phyloP scores from a whole-genome alignment of 2,888 invertebrate species.

The Aporophyla lueneburgensis region DNA sequence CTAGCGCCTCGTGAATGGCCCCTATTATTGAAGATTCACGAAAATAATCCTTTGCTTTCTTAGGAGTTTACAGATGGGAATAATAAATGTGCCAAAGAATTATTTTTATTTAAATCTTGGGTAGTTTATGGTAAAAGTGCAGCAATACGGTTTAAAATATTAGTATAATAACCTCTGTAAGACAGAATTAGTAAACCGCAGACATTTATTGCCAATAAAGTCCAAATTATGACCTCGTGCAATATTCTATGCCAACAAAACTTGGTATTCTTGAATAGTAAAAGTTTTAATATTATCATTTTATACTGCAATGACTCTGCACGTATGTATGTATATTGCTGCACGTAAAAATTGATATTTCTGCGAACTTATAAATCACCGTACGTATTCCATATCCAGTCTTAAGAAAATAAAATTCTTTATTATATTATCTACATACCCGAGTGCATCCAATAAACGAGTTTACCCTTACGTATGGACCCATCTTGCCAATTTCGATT shows the following conservation, averaged over 20 bases:
- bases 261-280: slow-evolving; percentile 14
- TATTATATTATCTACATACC: neutral
- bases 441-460: slow-evolving; percentile 31
- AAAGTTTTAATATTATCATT: slow-evolving; percentile 1
- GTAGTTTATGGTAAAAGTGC: neutral
- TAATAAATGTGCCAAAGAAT: neutral
- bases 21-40: slow-evolving; percentile 29
- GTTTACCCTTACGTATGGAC: slow-evolving; percentile 4
- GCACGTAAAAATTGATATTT: neutral
- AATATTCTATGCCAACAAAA: slow-evolving; percentile 14
- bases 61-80: neutral
- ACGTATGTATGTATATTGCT: no score
- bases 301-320: neutral
- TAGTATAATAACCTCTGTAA: neutral
- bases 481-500: slow-evolving; percentile 43
- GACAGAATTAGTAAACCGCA: slow-evolving; percentile 8
- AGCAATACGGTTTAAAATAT: neutral
- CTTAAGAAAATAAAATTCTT: slow-evolving; percentile 5
- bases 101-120: neutral
- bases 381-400: neutral
- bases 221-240: slow-evolving; percentile 14
- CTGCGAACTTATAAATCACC: neutral
- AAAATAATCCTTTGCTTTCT: slow-evolving; percentile 27
- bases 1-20: slow-evolving; percentile 38
- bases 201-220: slow-evolving; percentile 40